phyloP scores from a whole-genome alignment of 2,888 invertebrate species.

The Papilio gigon region DNA sequence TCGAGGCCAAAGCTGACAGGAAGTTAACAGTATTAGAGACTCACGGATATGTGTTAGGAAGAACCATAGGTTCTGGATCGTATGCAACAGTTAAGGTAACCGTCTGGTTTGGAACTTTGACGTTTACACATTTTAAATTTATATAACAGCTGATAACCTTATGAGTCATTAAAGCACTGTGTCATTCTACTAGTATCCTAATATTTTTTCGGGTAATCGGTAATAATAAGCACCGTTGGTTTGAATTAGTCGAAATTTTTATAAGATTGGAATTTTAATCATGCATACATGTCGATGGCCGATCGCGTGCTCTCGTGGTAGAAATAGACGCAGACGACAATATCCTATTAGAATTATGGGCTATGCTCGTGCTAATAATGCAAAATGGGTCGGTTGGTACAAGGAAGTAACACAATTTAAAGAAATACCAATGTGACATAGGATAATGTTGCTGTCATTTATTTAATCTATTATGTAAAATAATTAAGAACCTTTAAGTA shows the following conservation, averaged over 20 bases:
- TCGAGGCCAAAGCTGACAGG: slow-evolving; percentile 71
- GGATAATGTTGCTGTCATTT: not conserved
- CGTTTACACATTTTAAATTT: not conserved
- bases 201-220: no score
- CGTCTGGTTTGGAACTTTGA: not conserved
- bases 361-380: not conserved
- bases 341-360: slow-evolving; percentile 24
- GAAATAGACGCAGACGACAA: slow-evolving; percentile 16
- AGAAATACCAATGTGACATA: slow-evolving; percentile 14
- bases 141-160: not conserved
- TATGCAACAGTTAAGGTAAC: slow-evolving; percentile 90
- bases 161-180: not conserved
- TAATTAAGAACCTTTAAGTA: not conserved
- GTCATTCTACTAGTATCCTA: no score
- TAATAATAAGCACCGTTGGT: no score
- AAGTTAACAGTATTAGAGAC: slow-evolving; percentile 87
- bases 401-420: slow-evolving; percentile 11
- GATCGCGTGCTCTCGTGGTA: slow-evolving; percentile 9
- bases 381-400: not conserved
- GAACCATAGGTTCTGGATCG: slow-evolving; percentile 90
- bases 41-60: slow-evolving; percentile 89
- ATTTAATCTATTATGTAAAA: no score
- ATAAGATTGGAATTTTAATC: slow-evolving; percentile 19
- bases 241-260: not conserved
- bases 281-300: not conserved